phyloP scores from a whole-genome alignment of 1,140 invertebrate species.

The Brachionus calyciflorus region DNA sequence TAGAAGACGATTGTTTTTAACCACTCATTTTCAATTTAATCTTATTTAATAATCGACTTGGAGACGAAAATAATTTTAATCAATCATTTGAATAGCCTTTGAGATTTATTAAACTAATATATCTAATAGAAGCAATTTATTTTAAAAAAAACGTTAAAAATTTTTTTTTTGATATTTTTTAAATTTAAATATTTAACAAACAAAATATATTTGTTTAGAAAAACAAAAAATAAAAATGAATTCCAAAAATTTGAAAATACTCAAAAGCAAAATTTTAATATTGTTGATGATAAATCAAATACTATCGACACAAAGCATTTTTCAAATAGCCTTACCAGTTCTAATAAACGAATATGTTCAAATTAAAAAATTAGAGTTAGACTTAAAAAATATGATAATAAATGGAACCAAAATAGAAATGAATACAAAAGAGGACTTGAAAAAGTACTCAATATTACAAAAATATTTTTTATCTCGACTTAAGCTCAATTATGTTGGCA shows the following conservation, averaged over 20 bases:
- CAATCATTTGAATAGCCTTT: no score
- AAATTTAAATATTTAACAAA: no score
- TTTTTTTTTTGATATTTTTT: no score
- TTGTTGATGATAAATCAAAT: slow-evolving; percentile 1
- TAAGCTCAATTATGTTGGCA: slow-evolving; percentile 12
- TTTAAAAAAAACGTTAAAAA: no score
- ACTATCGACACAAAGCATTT: background rate
- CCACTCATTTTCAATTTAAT: no score
- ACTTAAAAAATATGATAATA: background rate
- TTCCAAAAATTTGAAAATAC: background rate
- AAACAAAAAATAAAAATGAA: no score
- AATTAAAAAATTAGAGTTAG: background rate
- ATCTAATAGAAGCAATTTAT: no score
- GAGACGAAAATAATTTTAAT: no score
- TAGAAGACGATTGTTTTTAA: no score
- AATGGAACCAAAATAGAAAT: background rate
- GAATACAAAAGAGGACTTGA: background rate
- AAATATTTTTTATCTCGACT: background rate
- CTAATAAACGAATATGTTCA: slow-evolving; percentile 13
- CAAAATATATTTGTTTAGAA: no score
- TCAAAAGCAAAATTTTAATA: background rate
- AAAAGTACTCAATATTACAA: slow-evolving; percentile 1
- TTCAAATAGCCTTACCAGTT: slow-evolving; percentile 13
- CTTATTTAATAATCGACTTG: no score
- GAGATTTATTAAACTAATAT: no score